phyloP scores from a whole-genome alignment of 2,888 invertebrate species.

The Pterostichus niger region DNA sequence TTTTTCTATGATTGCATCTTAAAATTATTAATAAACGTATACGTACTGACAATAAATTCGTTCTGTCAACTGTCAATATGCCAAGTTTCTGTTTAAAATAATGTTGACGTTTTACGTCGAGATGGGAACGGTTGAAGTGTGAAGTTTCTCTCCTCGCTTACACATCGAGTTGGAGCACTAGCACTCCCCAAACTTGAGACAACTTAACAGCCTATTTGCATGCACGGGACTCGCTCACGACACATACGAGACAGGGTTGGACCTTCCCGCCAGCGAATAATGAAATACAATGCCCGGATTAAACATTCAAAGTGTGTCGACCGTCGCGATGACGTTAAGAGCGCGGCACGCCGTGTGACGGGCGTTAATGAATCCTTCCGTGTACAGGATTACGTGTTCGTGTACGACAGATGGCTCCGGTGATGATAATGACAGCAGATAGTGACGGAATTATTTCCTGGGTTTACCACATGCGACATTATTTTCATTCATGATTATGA shows the following conservation, averaged over 20 bases:
- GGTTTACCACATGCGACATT: neutral
- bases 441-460: conserved; percentile 14
- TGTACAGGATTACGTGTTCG: conserved; percentile 39
- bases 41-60: too few species aligned
- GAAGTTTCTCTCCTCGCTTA: neutral
- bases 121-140: neutral
- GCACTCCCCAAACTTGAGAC: conserved; percentile 47
- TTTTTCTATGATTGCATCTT: too few species aligned
- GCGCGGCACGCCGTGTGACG: conserved; percentile 5
- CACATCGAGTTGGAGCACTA: too few species aligned
- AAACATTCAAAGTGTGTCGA: conserved; percentile 65
- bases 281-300: conserved; percentile 62
- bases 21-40: too few species aligned
- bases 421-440: conserved; percentile 40
- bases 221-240: conserved; percentile 16
- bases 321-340: conserved; percentile 30
- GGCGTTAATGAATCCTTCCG: conserved; percentile 52
- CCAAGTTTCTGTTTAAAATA: too few species aligned
- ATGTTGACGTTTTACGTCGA: too few species aligned
- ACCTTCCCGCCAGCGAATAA: conserved; percentile 48
- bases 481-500: too few species aligned
- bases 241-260: conserved; percentile 7
- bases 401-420: conserved; percentile 16
- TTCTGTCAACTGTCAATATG: too few species aligned
- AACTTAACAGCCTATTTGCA: conserved; percentile 62